Evolutionary conservation across 2,113 vertebrate species (phyloP).

Genomic region (Gallinago jamesoni): DNA sequence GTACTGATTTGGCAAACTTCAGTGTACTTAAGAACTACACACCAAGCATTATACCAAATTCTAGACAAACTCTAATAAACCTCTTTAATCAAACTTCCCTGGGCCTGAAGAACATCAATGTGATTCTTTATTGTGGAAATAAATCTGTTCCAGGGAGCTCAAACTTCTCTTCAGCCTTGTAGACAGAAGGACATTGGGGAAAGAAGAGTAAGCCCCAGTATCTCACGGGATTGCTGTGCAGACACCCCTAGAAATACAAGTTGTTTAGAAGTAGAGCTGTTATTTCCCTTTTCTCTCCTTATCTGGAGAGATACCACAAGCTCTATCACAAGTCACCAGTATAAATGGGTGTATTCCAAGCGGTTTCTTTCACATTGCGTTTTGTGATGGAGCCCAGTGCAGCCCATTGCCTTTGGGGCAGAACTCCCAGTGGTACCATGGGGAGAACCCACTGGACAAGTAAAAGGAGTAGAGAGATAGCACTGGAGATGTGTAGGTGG

Average conservation of each 20-base stretch:
- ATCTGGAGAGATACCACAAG: background rate
- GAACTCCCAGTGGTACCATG: rapidly evolving
- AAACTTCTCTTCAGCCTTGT: background rate
- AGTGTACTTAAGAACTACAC: rapidly evolving
- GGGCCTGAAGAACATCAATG: background rate
- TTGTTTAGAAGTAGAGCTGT: background rate
- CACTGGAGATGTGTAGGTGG: background rate
- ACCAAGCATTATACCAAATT: background rate
- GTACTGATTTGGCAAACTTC: background rate
- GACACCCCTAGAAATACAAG: rapidly evolving
- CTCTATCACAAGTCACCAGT: background rate
- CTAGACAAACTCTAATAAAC: background rate
- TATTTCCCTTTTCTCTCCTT: background rate
- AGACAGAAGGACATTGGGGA: background rate
- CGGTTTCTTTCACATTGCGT: rapidly evolving
- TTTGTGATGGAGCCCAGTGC: background rate
- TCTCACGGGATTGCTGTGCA: rapidly evolving
- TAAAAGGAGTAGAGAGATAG: background rate
- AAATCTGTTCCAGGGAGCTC: background rate
- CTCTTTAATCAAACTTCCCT: background rate
- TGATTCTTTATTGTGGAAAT: background rate
- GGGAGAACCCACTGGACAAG: background rate
- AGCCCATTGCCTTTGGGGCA: background rate
- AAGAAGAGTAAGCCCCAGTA: background rate
- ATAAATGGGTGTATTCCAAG: background rate